Evolutionary conservation across 1,140 invertebrate genomes (phyloP), one percentile per base, ranked within the genome.

Genomic region (Lucilia sericata): DNA sequence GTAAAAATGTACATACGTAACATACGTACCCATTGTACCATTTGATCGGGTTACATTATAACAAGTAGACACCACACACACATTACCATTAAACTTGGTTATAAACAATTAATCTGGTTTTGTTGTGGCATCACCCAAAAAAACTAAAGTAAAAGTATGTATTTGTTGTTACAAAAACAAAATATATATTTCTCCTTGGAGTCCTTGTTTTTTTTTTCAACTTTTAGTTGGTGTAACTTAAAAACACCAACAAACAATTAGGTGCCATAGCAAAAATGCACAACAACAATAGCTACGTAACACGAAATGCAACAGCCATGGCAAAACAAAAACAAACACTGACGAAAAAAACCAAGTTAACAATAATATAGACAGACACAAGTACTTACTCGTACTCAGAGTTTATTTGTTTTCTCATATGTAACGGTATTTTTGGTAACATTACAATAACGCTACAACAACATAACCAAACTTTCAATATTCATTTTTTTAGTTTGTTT

Each of bases 271-370:
- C 55, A 60, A 60, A 60, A n/a, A 30, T 30, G 55, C 55, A 60
- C 55, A 60, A 60, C 55, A 60, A 60, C 2, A 14, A 60, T 30
- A 60, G n/a, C 13, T 2, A 60, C 17, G 13, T 5, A 60, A n/a
- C 55, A 60, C 55, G 55, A 30, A 60, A 60, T 60, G 55, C 55
- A 60, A 60, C 55, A 60, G n/a, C 55, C 55, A 60, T 60, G n/a
- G n/a, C 55, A 60, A 60, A 60, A 60, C 5, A 42, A 42, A 42
- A n/a, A n/a, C 5, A 60, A 60, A 60, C 55, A 30, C 25, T 30
- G 3, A 30, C 25, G 25, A 60, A 60, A 60, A 60, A 14, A 60
- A 60, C 2, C 3, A 60, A 60, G 55, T 30, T 60, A 60, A 60
- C 17, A 14, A 14, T 60, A 60, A n/a, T n/a, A 60, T n/a, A n/a